A percentile compares a stretch with the other conserved stretches of the same genome.
Evolutionary conservation across 2,888 invertebrate genomes (phyloP).

Genomic region (Brenthis daphne): DNA sequence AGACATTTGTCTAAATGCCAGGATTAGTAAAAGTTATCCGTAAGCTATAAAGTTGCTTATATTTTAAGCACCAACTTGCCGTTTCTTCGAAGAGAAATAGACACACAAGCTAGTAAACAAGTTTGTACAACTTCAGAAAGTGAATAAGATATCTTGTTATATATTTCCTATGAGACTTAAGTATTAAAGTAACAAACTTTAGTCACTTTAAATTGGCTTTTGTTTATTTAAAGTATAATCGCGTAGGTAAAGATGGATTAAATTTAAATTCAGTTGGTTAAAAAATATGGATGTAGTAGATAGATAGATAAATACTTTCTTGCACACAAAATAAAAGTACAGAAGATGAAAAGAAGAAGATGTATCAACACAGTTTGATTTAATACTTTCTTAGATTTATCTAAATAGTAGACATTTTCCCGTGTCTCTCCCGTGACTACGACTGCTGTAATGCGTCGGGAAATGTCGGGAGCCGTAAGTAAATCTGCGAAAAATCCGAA

Average conservation of each 20-base stretch:
- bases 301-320: no score
- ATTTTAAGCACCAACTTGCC: slow-evolving; percentile 25
- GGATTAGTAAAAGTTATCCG: slow-evolving; percentile 21
- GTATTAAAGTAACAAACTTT: slow-evolving; percentile 9
- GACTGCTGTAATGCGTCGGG: no score
- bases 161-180: slow-evolving; percentile 20
- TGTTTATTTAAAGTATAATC: slow-evolving; percentile 8
- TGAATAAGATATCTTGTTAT: slow-evolving; percentile 28
- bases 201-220: slow-evolving; percentile 9
- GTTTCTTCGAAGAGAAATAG: slow-evolving; percentile 25
- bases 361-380: no score
- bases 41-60: slow-evolving; percentile 28
- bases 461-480: no score
- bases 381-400: no score
- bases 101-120: slow-evolving; percentile 25
- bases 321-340: no score
- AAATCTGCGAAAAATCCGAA: no score
- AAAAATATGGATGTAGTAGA: no score
- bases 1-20: slow-evolving; percentile 16
- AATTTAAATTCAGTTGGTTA: no score
- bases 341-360: no score
- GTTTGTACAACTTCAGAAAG: slow-evolving; percentile 24
- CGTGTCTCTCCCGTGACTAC: no score
- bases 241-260: neutral
- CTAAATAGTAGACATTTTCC: no score